These are phyloP conservation scores for Brachypodius melanocephalos DNA, from an alignment of 2,113 vertebrate species.

Conservation along the genomic window DNA sequence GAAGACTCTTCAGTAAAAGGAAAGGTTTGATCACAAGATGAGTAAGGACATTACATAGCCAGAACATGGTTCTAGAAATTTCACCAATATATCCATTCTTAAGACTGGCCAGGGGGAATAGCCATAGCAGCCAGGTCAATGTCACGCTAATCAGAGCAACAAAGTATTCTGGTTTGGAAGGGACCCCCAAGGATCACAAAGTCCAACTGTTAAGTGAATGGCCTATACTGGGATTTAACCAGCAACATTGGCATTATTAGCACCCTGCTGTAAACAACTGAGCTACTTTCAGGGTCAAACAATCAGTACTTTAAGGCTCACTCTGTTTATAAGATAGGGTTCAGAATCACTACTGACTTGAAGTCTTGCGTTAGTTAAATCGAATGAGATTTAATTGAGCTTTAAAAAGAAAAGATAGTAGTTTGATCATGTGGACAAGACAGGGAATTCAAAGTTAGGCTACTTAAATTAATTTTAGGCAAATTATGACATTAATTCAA, in stretches of 20 bases:
- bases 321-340: background rate
- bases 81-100: background rate
- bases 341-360: background rate
- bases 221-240: background rate
- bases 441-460: background rate
- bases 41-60: background rate
- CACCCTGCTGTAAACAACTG: background rate
- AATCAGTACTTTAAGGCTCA: background rate
- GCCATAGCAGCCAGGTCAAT: background rate
- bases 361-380: background rate
- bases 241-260: background rate
- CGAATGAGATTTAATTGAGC: background rate
- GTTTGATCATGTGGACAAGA: background rate
- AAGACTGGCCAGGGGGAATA: background rate
- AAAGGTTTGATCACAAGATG: background rate
- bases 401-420: background rate
- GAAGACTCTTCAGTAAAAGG: background rate
- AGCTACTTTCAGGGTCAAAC: background rate
- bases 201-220: background rate
- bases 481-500: background rate
- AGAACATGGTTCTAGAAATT: background rate
- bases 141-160: background rate
- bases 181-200: background rate
- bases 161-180: background rate
- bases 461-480: background rate